Evolutionary conservation across 30 jellyfish, hydroid and myxozoan genomes (phyloP), one percentile per base, ranked within the genome.

Genomic region (Cassiopea andromeda): DNA sequence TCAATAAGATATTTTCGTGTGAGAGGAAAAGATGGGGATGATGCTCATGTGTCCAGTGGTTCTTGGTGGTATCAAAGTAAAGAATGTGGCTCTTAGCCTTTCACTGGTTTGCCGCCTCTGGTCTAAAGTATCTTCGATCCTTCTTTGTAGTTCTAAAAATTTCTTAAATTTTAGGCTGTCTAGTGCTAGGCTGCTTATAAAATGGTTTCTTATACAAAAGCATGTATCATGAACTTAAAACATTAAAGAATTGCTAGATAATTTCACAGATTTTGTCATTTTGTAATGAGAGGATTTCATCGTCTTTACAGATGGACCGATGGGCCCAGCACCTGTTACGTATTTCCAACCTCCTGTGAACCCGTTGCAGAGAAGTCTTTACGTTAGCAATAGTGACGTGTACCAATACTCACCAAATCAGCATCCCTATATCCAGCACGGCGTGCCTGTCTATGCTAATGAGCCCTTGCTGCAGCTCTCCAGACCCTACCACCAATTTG

Each of bases 291-390:
- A 54, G 64, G 12, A 54, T 3, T 54, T 3, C 64, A 10, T 54
- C 12, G 12, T 54, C 64, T 3, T 54, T 15, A 1, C 68, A 83
- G 91, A 83, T 83, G 91, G 85, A 60, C 19, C 77, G 48, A 71
- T 58, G 50, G 71, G 60, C 43, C 68, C 89, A 15, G 89, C 60
- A 14, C 83, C 91, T 3, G 81, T 81, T 61, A 69, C 90, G 1
- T 81, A 81, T 16, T 49, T 83, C 45, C 91, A 69, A 44, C 70
- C 91, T 1, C 91, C 91, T 46, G 91, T 71, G 66, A 81, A 71
- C 71, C 90, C 47, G 49, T n/a, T 58, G 61, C 78, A 60, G 18
- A 58, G 83, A 7, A 83, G 80, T 80, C 43, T 83, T 7, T 83
- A 69, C 50, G 83, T 83, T 15, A 50, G 84, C 50, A n/a, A 44